Evolutionary conservation across 2,888 invertebrate genomes (phyloP).

Genomic region (Epistrophella euchroma): DNA sequence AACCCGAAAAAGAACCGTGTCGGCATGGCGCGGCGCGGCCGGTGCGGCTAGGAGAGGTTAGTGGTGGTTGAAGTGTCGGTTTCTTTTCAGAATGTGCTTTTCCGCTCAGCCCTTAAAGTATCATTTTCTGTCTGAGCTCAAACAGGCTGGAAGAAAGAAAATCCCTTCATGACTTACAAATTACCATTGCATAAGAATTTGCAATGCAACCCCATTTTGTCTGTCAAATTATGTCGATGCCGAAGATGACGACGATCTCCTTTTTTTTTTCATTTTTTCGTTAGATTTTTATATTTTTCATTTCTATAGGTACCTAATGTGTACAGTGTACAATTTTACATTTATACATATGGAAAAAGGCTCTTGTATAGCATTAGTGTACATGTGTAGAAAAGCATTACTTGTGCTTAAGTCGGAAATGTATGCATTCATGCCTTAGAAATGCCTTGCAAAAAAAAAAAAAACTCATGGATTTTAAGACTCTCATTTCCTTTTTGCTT

Average conservation of each 20-base stretch:
- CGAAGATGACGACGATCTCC: constrained; percentile 40
- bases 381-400: constrained; percentile 20
- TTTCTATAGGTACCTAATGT: not conserved
- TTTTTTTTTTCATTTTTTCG: constrained; percentile 18
- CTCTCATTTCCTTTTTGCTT: constrained; percentile 21
- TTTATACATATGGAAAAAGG: constrained; percentile 4
- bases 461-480: constrained; percentile 43
- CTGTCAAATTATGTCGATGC: constrained; percentile 59
- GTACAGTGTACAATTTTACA: not conserved
- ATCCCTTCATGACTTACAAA: constrained; percentile 46
- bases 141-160: constrained; percentile 35
- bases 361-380: not conserved
- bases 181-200: constrained; percentile 26
- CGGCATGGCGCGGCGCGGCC: too few relatives aligned
- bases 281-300: constrained; percentile 17
- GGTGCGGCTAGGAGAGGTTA: too few relatives aligned
- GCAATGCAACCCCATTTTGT: constrained; percentile 64
- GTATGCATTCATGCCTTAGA: constrained; percentile 69
- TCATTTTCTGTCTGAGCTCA: constrained; percentile 15
- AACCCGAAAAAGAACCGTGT: not conserved
- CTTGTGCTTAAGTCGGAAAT: constrained; percentile 41
- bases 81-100: constrained; percentile 27
- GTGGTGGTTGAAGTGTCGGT: not conserved
- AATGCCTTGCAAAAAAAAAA: constrained; percentile 47
- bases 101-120: constrained; percentile 34